Base-by-base conservation (phyloP, 2,888 invertebrate species). In the Plagodis dolabraria region DNA sequence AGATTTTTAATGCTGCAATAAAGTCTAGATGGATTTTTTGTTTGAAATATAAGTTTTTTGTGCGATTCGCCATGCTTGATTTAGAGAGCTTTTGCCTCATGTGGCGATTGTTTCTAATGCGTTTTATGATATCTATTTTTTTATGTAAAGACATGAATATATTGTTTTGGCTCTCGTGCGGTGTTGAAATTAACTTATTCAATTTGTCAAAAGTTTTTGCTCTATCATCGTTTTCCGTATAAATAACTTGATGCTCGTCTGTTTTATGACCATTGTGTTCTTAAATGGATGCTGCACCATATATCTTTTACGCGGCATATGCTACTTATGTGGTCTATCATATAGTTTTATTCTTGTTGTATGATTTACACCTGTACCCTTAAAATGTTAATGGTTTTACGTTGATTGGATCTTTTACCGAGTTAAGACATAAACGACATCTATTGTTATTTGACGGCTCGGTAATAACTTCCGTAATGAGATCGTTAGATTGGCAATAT, bases 131-230 rank as follows among this genome's bases (percentile, higher is more conserved):
- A 53, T 63, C 52, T 64, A 71, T 71, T 43, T 77, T 77, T 75
- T 74, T 72, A 40, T 71, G 54, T 68, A 36, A 59, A 64, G 72
- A 74, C 67, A 69, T 67, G 63, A 73, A 73, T 77, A 72, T 72
- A 70, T 71, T 73, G 68, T 78, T 74, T 66, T 57, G 69, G 67
- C 72, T 70, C 68, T 66, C 73, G 60, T 68, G 72, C 72, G 58
- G 73, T 78, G 79, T 77, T 74, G 76, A 77, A 83, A 83, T 83
- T 83, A 82, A 75, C 75, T 71, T 69, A 79, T 81, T 84, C 80
- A 85, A 87, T 89, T 89, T 86, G 80, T 90, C 85, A 83, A 74
- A 70, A 74, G 75, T 89, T 88, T 89, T 89, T 88, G 81, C 78
- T 69, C 67, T 67, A 65, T 79, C 75, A 71, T 69, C 71, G 72